These are phyloP conservation scores for Drosophila simulans DNA, from an alignment of 1,140 invertebrate species.

Conservation along the genomic window DNA sequence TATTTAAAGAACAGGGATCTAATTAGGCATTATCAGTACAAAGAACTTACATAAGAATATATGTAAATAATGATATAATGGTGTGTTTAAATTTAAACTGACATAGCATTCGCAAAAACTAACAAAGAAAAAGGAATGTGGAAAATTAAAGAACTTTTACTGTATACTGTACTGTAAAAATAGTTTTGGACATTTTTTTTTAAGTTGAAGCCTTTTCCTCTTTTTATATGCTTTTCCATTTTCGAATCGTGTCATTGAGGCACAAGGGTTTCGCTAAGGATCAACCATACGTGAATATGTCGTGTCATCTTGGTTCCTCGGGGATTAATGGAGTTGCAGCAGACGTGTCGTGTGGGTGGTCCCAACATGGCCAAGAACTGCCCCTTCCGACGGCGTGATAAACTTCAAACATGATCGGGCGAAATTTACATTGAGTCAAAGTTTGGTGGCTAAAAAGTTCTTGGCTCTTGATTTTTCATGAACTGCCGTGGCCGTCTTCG, in stretches of 20 bases:
- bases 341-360: constrained; percentile 39
- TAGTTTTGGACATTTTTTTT: not conserved
- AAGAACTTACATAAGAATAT: not conserved
- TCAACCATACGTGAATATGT: constrained; percentile 18
- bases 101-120: too few species aligned
- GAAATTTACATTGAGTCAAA: constrained; percentile 48
- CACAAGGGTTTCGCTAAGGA: not conserved
- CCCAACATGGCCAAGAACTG: constrained; percentile 17
- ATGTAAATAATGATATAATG: not conserved
- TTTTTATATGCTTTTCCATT: not conserved
- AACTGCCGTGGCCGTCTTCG: constrained; percentile 59
- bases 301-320: constrained; percentile 45
- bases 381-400: constrained; percentile 15
- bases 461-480: constrained; percentile 72
- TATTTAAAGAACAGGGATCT: not conserved
- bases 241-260: constrained; percentile 1
- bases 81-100: too few species aligned
- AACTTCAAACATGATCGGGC: constrained; percentile 52
- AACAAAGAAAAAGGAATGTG: not conserved
- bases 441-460: constrained; percentile 60
- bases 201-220: not conserved
- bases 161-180: too few species aligned
- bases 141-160: too few species aligned
- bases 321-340: constrained; percentile 55
- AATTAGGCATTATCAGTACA: too few species aligned